phyloP scores from a whole-genome alignment of 1,140 invertebrate genomes.

The Macrostomum lignano region DNA sequence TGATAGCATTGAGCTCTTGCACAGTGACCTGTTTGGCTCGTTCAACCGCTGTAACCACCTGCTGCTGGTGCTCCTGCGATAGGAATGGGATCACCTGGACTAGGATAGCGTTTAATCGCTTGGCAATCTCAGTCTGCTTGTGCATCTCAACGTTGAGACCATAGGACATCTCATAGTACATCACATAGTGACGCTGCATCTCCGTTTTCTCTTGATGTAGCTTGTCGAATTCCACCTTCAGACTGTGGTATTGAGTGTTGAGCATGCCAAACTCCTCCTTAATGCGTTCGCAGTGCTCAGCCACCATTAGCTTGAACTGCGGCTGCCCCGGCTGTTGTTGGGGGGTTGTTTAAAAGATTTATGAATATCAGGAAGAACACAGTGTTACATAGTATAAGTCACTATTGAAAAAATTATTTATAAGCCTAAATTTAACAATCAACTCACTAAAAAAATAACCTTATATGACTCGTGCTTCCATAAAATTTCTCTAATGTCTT shows the following conservation, averaged over 20 bases:
- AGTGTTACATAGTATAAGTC: too few relatives aligned
- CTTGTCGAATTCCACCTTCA: constrained; percentile 47
- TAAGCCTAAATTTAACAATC: too few relatives aligned
- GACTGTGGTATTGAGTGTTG: constrained; percentile 76
- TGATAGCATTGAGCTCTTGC: too few relatives aligned
- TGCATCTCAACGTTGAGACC: constrained; percentile 97
- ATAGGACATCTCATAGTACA: constrained; percentile 99
- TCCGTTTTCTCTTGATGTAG: constrained; percentile 77
- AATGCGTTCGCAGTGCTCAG: constrained; percentile 78
- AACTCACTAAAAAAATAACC: too few relatives aligned
- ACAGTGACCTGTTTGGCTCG: constrained; percentile 93
- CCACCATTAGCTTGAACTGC: constrained; percentile 85
- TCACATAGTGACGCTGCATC: constrained; percentile 84
- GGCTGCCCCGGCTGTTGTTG: too few relatives aligned
- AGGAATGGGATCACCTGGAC: constrained; percentile 80
- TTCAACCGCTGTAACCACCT: constrained; percentile 81
- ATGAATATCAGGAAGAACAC: too few relatives aligned
- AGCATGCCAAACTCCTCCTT: constrained; percentile 96
- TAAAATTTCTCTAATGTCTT: too few relatives aligned
- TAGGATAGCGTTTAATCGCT: constrained; percentile 78
- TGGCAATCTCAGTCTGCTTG: constrained; percentile 94
- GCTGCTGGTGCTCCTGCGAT: constrained; percentile 86
- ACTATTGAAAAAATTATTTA: too few relatives aligned
- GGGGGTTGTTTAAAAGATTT: too few relatives aligned
- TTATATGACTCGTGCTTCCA: too few relatives aligned